Percentiles rank a stretch among this genome's conserved stretches.
Evolutionary conservation across 2,888 invertebrate genomes (phyloP).

Genomic region (Leucophenga maculata): DNA sequence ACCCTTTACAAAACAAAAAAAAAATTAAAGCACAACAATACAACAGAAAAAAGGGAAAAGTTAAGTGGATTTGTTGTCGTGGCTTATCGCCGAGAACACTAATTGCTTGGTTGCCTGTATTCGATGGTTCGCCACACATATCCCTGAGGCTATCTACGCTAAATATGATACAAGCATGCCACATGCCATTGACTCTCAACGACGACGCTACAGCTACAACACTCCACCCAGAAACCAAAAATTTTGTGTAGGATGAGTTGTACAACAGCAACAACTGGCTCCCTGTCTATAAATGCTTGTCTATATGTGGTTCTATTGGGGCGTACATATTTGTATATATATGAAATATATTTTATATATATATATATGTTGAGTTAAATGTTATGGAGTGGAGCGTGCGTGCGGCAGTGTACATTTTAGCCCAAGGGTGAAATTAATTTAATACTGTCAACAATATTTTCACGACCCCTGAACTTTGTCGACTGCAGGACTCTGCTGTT

Average conservation of each 20-base stretch:
- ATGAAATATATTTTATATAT: too few relatives aligned
- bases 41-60: slow-evolving; percentile 10
- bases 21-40: slow-evolving; percentile 20
- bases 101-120: slow-evolving; percentile 45
- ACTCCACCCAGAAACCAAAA: slow-evolving; percentile 28
- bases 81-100: slow-evolving; percentile 43
- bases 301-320: slow-evolving; percentile 17
- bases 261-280: slow-evolving; percentile 31
- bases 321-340: neutral
- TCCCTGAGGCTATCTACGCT: slow-evolving; percentile 22
- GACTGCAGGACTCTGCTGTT: neutral
- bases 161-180: slow-evolving; percentile 12
- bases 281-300: slow-evolving; percentile 11
- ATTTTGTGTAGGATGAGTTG: slow-evolving; percentile 21
- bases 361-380: neutral
- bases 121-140: slow-evolving; percentile 8
- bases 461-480: slow-evolving; percentile 29
- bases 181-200: neutral
- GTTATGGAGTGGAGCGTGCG: neutral
- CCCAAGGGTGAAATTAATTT: slow-evolving; percentile 55
- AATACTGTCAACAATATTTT: slow-evolving; percentile 56
- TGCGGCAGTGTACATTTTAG: neutral
- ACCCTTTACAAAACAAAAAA: too few relatives aligned
- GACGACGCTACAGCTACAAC: neutral
- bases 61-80: slow-evolving; percentile 37